phyloP scores from a whole-genome alignment of 2,113 vertebrate species.

The Solea senegalensis region DNA sequence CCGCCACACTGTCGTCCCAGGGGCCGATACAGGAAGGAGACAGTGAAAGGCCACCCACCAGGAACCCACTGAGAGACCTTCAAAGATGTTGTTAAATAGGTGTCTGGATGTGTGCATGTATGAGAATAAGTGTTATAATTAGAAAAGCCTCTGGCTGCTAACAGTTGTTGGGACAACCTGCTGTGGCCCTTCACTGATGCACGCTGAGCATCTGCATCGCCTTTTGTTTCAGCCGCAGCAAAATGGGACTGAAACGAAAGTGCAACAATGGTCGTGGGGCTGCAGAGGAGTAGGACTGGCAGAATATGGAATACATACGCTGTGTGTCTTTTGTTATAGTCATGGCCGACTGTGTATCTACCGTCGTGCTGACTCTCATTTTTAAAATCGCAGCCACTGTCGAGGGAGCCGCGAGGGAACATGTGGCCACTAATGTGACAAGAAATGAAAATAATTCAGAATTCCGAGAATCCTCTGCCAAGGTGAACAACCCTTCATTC shows the following conservation, averaged over 20 bases:
- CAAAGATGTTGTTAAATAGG: conserved; percentile 19
- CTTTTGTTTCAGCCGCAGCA: not conserved
- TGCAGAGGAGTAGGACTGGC: conserved; percentile 7
- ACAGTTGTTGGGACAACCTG: conserved; percentile 52
- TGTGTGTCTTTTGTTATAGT: conserved; percentile 40
- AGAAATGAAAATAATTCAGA: too few species aligned
- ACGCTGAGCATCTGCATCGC: conserved; percentile 32
- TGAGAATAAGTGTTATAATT: conserved; percentile 29
- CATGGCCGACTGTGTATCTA: not conserved
- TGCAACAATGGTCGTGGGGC: not conserved
- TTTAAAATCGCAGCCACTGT: too few species aligned
- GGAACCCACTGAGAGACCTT: conserved; percentile 56
- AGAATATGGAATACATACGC: conserved; percentile 18
- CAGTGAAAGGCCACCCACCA: conserved; percentile 49
- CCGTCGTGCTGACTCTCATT: too few species aligned
- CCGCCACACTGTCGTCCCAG: conserved; percentile 28
- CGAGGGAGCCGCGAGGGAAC: too few species aligned
- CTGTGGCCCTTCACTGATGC: conserved; percentile 38
- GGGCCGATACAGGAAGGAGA: conserved; percentile 31
- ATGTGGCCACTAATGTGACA: too few species aligned
- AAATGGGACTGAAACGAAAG: not conserved
- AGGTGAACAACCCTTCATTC: too few species aligned
- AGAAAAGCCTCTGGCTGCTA: conserved; percentile 49
- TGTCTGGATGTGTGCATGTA: conserved; percentile 2
- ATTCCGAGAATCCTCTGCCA: too few species aligned